Percentiles rank a stretch among this genome's conserved stretches.
phyloP scores from a whole-genome alignment of 2,888 invertebrate genomes.

The Scaptomyza reducta region DNA sequence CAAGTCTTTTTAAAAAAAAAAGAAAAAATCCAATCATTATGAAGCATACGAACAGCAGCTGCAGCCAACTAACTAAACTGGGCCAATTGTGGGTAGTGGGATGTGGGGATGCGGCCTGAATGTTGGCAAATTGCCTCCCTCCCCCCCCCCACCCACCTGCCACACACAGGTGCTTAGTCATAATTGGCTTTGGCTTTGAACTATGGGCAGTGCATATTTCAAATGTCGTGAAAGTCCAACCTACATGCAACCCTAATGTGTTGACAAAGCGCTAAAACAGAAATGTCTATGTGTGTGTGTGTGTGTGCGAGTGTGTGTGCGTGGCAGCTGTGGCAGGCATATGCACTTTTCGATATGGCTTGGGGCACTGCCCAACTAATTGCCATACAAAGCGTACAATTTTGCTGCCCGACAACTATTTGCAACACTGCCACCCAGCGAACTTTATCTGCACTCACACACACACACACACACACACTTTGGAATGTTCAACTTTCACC shows the following conservation, averaged over 20 bases:
- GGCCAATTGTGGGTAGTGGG: slow-evolving; percentile 27
- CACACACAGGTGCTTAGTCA: slow-evolving; percentile 45
- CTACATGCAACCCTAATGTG: slow-evolving; percentile 24
- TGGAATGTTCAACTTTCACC: slow-evolving; percentile 41
- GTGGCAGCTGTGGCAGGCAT: slow-evolving; percentile 8
- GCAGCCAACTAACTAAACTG: slow-evolving; percentile 17
- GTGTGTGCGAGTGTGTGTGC: slow-evolving; percentile 9
- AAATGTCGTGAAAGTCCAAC: slow-evolving; percentile 32
- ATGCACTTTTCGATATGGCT: background rate
- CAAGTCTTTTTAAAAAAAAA: background rate
- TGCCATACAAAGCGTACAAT: slow-evolving; percentile 56
- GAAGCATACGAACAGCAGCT: slow-evolving; percentile 47
- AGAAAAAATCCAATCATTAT: slow-evolving; percentile 54
- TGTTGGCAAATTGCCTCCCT: slow-evolving; percentile 40
- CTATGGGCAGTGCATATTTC: slow-evolving; percentile 42
- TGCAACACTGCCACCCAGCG: slow-evolving; percentile 35
- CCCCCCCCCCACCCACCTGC: background rate
- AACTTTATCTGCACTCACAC: slow-evolving; percentile 41
- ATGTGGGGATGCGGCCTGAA: slow-evolving; percentile 15
- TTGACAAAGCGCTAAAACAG: slow-evolving; percentile 23
- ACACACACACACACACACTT: slow-evolving; percentile 11
- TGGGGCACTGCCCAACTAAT: slow-evolving; percentile 36
- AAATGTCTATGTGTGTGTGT: background rate
- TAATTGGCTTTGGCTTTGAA: slow-evolving; percentile 45
- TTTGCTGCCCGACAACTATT: slow-evolving; percentile 45